phyloP scores from a whole-genome alignment of 1,140 invertebrate species.

The Heliconius hermathena region DNA sequence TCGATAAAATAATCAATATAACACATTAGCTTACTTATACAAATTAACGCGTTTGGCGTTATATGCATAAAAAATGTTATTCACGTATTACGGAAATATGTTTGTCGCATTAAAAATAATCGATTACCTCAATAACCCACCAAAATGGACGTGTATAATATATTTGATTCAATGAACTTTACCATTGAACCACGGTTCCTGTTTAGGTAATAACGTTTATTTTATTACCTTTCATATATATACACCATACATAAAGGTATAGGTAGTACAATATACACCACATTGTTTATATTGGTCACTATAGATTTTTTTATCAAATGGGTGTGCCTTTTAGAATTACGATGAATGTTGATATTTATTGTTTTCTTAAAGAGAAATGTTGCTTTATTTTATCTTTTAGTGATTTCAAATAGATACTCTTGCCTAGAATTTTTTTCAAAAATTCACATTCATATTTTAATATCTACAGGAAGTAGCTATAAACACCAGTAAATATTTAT shows the following conservation, averaged over 20 bases:
- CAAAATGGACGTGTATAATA: neutral
- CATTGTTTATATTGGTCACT: too few relatives aligned
- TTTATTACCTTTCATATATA: neutral
- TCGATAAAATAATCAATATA: neutral
- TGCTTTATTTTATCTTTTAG: too few relatives aligned
- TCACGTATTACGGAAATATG: neutral
- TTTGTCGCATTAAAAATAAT: neutral
- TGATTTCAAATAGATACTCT: too few relatives aligned
- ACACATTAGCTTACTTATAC: neutral
- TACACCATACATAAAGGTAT: too few relatives aligned
- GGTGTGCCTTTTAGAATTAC: neutral
- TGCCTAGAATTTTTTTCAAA: too few relatives aligned
- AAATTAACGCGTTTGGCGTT: neutral
- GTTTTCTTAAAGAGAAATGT: too few relatives aligned
- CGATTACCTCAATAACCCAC: neutral
- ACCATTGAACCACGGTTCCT: constrained; percentile 15
- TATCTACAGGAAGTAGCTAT: too few relatives aligned
- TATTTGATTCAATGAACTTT: neutral
- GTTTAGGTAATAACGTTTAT: neutral
- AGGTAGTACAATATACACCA: neutral
- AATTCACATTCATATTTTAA: too few relatives aligned
- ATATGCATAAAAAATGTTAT: neutral
- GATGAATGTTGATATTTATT: too few relatives aligned
- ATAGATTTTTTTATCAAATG: neutral
- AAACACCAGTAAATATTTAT: too few relatives aligned